These are phyloP conservation scores for Chaenodraco wilsoni DNA, from an alignment of 2,797 vertebrate species.

Conservation along the genomic window DNA sequence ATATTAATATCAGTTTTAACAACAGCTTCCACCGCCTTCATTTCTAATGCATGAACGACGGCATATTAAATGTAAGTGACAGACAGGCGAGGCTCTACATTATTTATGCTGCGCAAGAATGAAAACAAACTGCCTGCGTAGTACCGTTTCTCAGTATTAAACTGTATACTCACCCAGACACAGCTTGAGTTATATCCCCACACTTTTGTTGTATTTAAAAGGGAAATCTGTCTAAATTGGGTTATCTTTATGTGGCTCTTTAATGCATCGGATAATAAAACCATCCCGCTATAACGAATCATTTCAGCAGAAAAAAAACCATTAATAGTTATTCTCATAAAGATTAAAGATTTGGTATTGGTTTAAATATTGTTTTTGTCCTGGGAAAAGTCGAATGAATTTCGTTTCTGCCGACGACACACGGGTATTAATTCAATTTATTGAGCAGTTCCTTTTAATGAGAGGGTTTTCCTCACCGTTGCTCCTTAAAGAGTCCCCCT, in stretches of 20 bases:
- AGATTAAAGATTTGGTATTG: background rate
- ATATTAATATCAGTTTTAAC: conserved; percentile 65
- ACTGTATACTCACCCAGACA: conserved; percentile 44
- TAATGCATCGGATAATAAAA: conserved; percentile 1
- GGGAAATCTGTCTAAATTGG: conserved; percentile 21
- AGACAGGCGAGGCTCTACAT: conserved; percentile 73
- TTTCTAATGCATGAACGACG: conserved; percentile 74
- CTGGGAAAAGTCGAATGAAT: conserved; percentile 6
- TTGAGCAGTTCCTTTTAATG: background rate
- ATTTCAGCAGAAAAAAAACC: background rate
- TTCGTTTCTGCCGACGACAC: conserved; percentile 17
- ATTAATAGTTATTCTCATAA: rapidly evolving
- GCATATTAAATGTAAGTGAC: conserved; percentile 69
- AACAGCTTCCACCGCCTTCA: conserved; percentile 54
- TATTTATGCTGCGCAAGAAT: conserved; percentile 75
- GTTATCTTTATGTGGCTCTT: conserved; percentile 27
- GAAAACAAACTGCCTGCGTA: conserved; percentile 70
- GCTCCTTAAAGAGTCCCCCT: conserved; percentile 13
- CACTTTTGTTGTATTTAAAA: conserved; percentile 50
- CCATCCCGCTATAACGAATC: background rate
- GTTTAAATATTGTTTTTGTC: background rate
- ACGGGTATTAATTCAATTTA: conserved; percentile 8
- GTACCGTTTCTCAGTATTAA: conserved; percentile 49
- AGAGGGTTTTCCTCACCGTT: conserved; percentile 13
- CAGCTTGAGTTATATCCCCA: conserved; percentile 25